A percentile compares a stretch with the other conserved stretches of the same genome.
Conservation (phyloP, 2,888 invertebrate species). For the Rhingia campestris region DNA sequence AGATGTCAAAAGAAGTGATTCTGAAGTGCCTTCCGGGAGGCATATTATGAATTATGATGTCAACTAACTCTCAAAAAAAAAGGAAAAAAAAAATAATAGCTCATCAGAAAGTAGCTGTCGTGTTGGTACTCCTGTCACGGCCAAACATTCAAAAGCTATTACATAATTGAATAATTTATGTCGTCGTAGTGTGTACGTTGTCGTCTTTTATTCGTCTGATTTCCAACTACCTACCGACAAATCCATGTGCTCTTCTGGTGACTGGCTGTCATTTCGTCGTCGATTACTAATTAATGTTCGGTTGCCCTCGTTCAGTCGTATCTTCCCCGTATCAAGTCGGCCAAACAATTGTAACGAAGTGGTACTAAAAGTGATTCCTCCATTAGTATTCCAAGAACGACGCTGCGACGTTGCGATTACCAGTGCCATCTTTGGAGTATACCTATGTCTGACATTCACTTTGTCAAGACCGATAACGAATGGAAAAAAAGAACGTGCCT, state of each 20-base stretch:
- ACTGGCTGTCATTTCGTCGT: background rate
- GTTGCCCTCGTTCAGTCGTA: background rate
- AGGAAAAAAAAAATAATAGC: too few relatives aligned
- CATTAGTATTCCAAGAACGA: slow-evolving; percentile 6
- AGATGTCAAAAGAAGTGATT: too few relatives aligned
- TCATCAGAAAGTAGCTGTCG: background rate
- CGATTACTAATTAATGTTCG: slow-evolving; percentile 21
- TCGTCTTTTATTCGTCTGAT: too few relatives aligned
- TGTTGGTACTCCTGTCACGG: too few relatives aligned
- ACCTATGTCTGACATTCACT: background rate
- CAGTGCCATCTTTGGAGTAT: background rate
- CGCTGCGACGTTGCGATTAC: background rate
- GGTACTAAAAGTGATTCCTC: slow-evolving; percentile 26
- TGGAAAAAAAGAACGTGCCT: too few relatives aligned
- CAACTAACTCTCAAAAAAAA: too few relatives aligned
- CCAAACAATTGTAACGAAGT: slow-evolving; percentile 3
- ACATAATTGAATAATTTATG: too few relatives aligned
- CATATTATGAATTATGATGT: too few relatives aligned
- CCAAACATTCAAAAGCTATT: too few relatives aligned
- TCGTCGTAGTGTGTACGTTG: too few relatives aligned
- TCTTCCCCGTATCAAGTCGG: background rate
- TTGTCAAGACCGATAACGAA: background rate
- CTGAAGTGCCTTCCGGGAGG: too few relatives aligned
- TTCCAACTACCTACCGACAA: too few relatives aligned
- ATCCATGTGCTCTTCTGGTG: background rate